Conservation (phyloP, 2,888 invertebrate genomes). For the Branchipolynoe longqiensis region DNA sequence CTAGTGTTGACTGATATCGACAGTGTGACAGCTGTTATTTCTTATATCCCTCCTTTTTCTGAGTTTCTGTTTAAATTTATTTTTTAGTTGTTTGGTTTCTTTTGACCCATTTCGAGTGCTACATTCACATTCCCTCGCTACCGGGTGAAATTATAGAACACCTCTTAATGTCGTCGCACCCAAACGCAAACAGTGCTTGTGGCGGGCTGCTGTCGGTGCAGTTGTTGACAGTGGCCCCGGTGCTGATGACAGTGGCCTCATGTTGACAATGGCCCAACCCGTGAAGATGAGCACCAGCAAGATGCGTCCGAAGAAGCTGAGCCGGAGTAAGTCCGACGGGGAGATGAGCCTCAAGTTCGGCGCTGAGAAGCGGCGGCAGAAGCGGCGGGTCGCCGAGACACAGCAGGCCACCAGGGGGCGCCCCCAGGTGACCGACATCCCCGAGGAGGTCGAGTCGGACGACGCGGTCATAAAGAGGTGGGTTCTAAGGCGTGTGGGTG, state of each 20-base stretch:
- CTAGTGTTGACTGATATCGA: no score
- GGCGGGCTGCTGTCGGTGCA: neutral
- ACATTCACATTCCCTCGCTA: no score
- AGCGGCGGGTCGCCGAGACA: neutral
- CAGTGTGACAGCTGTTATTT: no score
- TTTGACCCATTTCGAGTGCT: no score
- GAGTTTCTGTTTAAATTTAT: no score
- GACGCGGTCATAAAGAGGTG: slow-evolving; percentile 29
- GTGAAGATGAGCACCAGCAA: neutral
- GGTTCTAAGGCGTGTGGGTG: neutral
- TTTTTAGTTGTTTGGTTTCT: no score
- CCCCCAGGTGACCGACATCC: neutral
- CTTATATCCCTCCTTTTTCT: no score
- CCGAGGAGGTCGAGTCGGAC: slow-evolving; percentile 42
- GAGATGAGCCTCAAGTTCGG: slow-evolving; percentile 46
- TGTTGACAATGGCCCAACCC: slow-evolving; percentile 7
- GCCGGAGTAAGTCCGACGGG: slow-evolving; percentile 42
- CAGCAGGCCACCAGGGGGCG: neutral
- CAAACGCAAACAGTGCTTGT: neutral
- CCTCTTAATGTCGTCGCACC: no score
- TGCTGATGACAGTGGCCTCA: no score
- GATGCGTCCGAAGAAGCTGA: slow-evolving; percentile 43
- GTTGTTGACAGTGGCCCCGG: no score
- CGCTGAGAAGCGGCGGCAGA: slow-evolving; percentile 3
- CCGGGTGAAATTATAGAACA: no score